Percentiles rank a stretch among this genome's conserved stretches.
Evolutionary conservation across 2,113 vertebrate species (phyloP).

Genomic region (Otolemur garnettii): DNA sequence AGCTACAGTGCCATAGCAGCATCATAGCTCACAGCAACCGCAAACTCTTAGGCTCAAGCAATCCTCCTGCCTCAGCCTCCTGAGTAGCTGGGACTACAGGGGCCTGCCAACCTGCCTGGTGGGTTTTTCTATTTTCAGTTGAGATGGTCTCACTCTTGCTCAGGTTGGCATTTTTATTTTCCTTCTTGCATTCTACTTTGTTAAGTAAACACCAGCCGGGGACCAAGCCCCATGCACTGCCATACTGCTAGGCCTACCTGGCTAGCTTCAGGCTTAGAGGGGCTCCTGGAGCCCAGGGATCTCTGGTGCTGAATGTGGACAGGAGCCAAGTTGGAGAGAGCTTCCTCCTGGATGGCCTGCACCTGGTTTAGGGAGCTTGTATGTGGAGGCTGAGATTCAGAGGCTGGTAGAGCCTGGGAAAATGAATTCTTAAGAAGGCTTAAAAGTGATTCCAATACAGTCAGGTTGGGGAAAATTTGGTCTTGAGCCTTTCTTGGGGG

Average conservation of each 20-base stretch:
- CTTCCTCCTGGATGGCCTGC: too few relatives aligned
- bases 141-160: too few relatives aligned
- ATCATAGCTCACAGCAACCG: too few relatives aligned
- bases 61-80: too few relatives aligned
- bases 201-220: too few relatives aligned
- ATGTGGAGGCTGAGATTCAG: not conserved
- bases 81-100: too few relatives aligned
- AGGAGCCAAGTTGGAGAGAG: not conserved
- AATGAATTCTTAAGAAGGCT: not conserved
- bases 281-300: not conserved
- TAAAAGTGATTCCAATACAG: not conserved
- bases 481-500: not conserved
- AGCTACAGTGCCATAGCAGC: too few relatives aligned
- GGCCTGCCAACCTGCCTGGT: too few relatives aligned
- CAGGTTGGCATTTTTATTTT: not conserved
- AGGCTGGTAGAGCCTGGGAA: not conserved
- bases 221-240: accelerated
- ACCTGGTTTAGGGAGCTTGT: too few relatives aligned
- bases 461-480: not conserved
- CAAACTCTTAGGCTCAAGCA: too few relatives aligned
- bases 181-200: not conserved
- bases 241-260: not conserved
- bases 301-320: too few relatives aligned
- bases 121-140: too few relatives aligned
- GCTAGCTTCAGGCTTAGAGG: not conserved